These are phyloP conservation scores for Arizona elegans DNA, from an alignment of 2,113 vertebrate species.

Conservation along the genomic window DNA sequence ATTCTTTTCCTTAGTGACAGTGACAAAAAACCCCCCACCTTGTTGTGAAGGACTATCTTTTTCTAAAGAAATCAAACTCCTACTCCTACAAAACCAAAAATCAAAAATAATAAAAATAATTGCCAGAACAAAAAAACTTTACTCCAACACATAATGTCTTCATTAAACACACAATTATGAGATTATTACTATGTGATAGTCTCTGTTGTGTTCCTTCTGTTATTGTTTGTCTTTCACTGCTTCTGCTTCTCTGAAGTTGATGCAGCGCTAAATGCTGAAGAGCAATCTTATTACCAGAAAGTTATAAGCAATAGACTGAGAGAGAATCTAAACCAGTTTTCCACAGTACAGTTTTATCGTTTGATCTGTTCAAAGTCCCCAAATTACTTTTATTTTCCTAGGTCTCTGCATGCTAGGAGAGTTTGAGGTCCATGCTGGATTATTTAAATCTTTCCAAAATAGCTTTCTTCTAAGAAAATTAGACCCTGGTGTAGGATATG, in stretches of 20 bases:
- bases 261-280: background rate
- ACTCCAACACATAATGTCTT: background rate
- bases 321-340: conserved; percentile 64
- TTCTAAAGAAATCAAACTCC: background rate
- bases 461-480: conserved; percentile 59
- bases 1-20: background rate
- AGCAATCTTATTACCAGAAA: conserved; percentile 40
- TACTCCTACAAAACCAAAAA: background rate
- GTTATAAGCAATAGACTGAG: conserved; percentile 67
- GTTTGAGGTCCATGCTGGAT: conserved; percentile 47
- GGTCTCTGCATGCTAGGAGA: conserved; percentile 47
- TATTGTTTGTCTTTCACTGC: background rate
- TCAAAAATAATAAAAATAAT: background rate
- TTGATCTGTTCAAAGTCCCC: conserved; percentile 48
- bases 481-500: conserved; percentile 59
- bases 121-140: background rate
- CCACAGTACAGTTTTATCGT: conserved; percentile 39
- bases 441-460: conserved; percentile 59
- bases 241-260: background rate
- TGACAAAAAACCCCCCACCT: background rate
- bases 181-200: background rate
- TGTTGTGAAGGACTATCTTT: background rate
- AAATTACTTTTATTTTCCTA: conserved; percentile 60
- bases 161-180: background rate
- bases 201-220: background rate